These are phyloP conservation scores for Rhynchomys soricoides DNA, from an alignment of 2,113 vertebrate genomes.

Conservation along the genomic window DNA sequence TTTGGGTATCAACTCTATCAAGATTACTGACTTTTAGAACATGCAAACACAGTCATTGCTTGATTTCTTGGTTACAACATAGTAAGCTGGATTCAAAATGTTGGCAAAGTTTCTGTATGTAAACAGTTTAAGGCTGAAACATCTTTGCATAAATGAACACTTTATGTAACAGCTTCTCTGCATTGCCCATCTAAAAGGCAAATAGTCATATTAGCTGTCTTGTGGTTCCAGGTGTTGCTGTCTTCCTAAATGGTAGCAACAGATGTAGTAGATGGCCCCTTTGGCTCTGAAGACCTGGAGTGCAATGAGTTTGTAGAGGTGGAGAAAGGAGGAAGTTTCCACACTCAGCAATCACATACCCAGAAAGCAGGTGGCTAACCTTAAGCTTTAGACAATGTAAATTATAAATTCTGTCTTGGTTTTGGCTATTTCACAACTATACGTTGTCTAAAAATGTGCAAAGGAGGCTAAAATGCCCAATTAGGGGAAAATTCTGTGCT, in stretches of 20 bases:
- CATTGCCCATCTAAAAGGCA: constrained; percentile 44
- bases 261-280: constrained; percentile 21
- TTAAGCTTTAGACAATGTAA: background rate
- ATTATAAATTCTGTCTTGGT: constrained; percentile 18
- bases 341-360: background rate
- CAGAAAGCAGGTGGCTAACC: constrained; percentile 35
- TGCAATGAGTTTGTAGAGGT: constrained; percentile 32
- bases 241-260: constrained; percentile 50
- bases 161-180: constrained; percentile 50
- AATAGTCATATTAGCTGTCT: constrained; percentile 43
- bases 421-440: background rate
- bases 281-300: constrained; percentile 10
- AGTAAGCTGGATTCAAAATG: constrained; percentile 46
- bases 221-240: constrained; percentile 47
- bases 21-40: constrained; percentile 53
- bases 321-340: background rate
- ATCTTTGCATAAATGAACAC: constrained; percentile 61
- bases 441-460: background rate
- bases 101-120: constrained; percentile 53
- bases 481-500: background rate
- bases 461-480: background rate
- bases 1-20: background rate
- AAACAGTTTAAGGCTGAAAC: constrained; percentile 56
- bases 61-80: constrained; percentile 64
- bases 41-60: constrained; percentile 49